Evolutionary conservation across 2,113 vertebrate species (phyloP).

Genomic region (Daubentonia madagascariensis): DNA sequence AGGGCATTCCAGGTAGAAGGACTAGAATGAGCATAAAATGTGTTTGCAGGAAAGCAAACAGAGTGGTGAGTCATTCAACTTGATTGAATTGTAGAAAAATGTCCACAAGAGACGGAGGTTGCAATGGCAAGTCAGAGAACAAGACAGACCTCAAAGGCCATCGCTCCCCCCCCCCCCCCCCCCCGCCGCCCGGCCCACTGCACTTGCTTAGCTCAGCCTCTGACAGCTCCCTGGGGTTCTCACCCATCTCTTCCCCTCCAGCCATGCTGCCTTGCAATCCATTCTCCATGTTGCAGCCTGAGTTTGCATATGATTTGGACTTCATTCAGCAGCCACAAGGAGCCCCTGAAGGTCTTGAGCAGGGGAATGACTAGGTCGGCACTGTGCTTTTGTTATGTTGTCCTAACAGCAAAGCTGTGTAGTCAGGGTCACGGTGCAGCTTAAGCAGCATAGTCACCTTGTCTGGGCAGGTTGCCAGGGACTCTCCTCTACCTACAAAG

Average conservation of each 20-base stretch:
- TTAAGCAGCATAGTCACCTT: accelerated
- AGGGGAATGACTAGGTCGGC: neutral
- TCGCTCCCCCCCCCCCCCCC: neutral
- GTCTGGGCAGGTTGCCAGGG: neutral
- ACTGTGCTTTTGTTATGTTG: neutral
- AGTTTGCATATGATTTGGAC: neutral
- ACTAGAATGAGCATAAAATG: neutral
- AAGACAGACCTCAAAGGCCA: neutral
- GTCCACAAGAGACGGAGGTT: neutral
- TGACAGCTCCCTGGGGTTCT: too few relatives aligned
- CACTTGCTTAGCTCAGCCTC: neutral
- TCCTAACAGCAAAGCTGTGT: neutral
- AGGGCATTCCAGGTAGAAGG: neutral
- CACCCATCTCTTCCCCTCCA: too few relatives aligned
- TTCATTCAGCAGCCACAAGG: neutral
- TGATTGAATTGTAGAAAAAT: neutral
- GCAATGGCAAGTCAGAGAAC: neutral
- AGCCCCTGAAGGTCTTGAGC: neutral
- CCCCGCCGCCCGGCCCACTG: accelerated
- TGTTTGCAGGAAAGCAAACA: neutral
- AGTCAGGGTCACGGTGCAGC: neutral
- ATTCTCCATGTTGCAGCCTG: neutral
- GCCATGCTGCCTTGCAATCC: neutral
- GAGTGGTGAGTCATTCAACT: neutral
- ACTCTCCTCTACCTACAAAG: neutral